These are phyloP conservation scores for Mimumesa dahlbomi DNA, from an alignment of 2,888 invertebrate species.

Conservation along the genomic window DNA sequence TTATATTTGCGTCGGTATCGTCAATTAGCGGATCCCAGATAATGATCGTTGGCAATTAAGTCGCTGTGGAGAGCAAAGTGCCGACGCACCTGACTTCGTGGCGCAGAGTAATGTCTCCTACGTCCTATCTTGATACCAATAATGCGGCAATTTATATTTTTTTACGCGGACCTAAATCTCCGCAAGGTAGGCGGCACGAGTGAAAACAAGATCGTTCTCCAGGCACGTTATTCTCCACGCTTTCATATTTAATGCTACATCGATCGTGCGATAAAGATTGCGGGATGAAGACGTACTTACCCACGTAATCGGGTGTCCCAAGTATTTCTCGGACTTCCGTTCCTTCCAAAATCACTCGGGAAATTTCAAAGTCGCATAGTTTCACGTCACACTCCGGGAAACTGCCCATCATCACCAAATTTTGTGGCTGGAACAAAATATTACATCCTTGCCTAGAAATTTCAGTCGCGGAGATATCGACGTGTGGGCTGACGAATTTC, in stretches of 20 bases:
- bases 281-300: conserved; percentile 77
- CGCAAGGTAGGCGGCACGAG: no score
- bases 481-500: no score
- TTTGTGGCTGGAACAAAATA: conserved; percentile 83
- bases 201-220: no score
- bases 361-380: conserved; percentile 84
- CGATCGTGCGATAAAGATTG: background rate
- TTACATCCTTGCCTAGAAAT: background rate
- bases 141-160: no score
- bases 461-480: background rate
- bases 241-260: background rate
- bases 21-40: conserved; percentile 56
- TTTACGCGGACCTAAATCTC: no score
- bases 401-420: conserved; percentile 84
- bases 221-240: no score
- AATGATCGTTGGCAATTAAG: conserved; percentile 59
- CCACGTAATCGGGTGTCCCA: conserved; percentile 86
- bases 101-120: no score
- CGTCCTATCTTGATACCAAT: background rate
- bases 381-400: conserved; percentile 84
- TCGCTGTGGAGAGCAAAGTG: conserved; percentile 41
- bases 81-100: conserved; percentile 55
- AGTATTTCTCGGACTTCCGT: conserved; percentile 85
- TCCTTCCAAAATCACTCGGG: conserved; percentile 83
- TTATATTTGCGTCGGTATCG: conserved; percentile 53